Base-by-base conservation (phyloP, 2,113 vertebrate species). In the Corydoras maculifer region DNA sequence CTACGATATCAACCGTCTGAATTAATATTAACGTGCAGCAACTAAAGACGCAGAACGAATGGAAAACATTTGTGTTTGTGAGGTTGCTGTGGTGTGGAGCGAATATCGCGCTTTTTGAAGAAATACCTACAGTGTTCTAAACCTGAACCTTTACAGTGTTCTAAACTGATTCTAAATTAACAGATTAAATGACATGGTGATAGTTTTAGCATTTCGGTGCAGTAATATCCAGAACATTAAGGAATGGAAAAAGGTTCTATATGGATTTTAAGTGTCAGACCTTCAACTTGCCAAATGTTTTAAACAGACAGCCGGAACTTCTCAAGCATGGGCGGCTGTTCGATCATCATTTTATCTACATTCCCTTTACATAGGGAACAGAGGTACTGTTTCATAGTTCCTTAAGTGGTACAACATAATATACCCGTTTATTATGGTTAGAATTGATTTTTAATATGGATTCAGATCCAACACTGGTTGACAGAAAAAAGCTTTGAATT, bases 1-100 rank as follows among this genome's bases (percentile, higher is more conserved):
- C 73, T 72, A 68, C 64, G 81, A 72, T 78, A 79, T 79, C 9
- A 53, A 54, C 78, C 64, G 58, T 72, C 63, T 58, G 69, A 75
- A 75, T 75, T 72, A 72, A 78, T 78, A 78, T 78, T 60, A 68
- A 74, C 67, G 2, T 35, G 15, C 25, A 55, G 68, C 58, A 69
- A 65, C 68, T 78, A 58, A 57, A 58, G 59, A n/a, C 0, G 1
- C 2, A 43, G 35, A 43, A 43, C 4, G 7, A 64, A 65, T 13
- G 18, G 62, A 71, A 71, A 48, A 69, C 31, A 32, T n/a, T 18
- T 7, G 50, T 1, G n/a, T 10, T 10, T 10, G 51, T 12, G 13
- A 53, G 13, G 9, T 53, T 53, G 5, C 9, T 10, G 51, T 53
- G 3, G 51, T 53, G 3, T 53, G 9, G 51, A 12, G 35, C 7